Evolutionary conservation across 2,888 invertebrate species (phyloP).

Genomic region (Allolobophora icterica): DNA sequence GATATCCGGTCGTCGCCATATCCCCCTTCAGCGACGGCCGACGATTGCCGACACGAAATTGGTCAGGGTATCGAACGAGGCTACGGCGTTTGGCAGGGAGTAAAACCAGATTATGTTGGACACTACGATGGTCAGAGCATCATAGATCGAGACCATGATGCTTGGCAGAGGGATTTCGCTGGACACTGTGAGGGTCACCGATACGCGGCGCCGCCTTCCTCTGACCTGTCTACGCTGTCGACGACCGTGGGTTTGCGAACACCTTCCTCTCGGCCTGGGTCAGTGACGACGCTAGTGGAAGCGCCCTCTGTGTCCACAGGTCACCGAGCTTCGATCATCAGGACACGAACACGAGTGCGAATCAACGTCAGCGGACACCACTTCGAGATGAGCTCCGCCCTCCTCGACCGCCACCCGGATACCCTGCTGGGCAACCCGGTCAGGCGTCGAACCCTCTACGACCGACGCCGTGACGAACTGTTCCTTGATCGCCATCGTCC

Average conservation of each 20-base stretch:
- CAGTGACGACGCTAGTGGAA: not conserved
- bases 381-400: constrained; percentile 61
- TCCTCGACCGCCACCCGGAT: constrained; percentile 61
- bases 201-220: not conserved
- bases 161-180: no score
- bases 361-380: constrained; percentile 65
- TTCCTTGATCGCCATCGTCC: constrained; percentile 65
- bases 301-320: not conserved
- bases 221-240: not conserved
- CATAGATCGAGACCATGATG: no score
- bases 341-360: constrained; percentile 54
- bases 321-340: not conserved
- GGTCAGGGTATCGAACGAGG: not conserved
- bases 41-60: not conserved
- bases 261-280: not conserved
- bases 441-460: constrained; percentile 60
- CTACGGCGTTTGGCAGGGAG: not conserved
- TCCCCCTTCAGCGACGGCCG: not conserved
- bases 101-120: not conserved
- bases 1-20: not conserved
- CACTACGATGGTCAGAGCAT: not conserved
- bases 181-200: not conserved
- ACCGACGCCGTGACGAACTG: constrained; percentile 59
- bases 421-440: constrained; percentile 63
- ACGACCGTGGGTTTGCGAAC: not conserved